A percentile compares a stretch with the other conserved stretches of the same genome.
Evolutionary conservation across 1,140 invertebrate species (phyloP).

Genomic region (Penaeus chinensis): DNA sequence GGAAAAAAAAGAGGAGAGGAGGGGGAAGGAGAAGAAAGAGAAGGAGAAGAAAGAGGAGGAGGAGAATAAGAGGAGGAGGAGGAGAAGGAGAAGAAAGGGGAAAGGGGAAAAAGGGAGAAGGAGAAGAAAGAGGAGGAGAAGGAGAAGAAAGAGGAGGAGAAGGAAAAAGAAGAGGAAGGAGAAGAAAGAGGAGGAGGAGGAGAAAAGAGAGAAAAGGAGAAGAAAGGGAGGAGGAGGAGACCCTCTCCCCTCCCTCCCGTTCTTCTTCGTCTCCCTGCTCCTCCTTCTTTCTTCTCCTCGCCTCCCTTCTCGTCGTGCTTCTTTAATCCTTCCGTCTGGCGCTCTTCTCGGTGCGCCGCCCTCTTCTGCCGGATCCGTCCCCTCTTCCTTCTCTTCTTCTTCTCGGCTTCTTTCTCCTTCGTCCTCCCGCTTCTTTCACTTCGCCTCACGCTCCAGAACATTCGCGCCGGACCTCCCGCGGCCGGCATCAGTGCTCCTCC

Average conservation of each 20-base stretch:
- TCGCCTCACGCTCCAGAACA: neutral
- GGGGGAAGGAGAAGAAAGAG: too few relatives aligned
- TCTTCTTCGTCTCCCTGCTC: neutral
- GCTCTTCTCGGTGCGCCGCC: too few relatives aligned
- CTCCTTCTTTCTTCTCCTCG: conserved; percentile 4
- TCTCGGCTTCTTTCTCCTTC: neutral
- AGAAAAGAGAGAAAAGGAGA: neutral
- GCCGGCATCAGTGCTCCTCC: neutral
- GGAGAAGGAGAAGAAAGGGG: too few relatives aligned
- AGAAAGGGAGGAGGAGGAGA: neutral
- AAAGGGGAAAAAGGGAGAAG: too few relatives aligned
- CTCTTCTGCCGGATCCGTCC: neutral
- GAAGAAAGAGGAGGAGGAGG: neutral
- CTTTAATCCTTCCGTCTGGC: neutral
- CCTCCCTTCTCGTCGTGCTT: neutral
- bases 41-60: too few relatives aligned
- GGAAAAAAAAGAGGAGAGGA: too few relatives aligned
- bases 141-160: too few relatives aligned
- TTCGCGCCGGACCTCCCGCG: neutral
- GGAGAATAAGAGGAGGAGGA: too few relatives aligned
- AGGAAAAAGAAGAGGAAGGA: too few relatives aligned
- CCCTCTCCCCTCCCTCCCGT: neutral
- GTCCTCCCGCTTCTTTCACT: neutral
- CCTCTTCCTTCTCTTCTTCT: conserved; percentile 3
- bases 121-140: too few relatives aligned